Evolutionary conservation across 2,797 vertebrate genomes (phyloP).

Genomic region (Pteronotus mesoamericanus): DNA sequence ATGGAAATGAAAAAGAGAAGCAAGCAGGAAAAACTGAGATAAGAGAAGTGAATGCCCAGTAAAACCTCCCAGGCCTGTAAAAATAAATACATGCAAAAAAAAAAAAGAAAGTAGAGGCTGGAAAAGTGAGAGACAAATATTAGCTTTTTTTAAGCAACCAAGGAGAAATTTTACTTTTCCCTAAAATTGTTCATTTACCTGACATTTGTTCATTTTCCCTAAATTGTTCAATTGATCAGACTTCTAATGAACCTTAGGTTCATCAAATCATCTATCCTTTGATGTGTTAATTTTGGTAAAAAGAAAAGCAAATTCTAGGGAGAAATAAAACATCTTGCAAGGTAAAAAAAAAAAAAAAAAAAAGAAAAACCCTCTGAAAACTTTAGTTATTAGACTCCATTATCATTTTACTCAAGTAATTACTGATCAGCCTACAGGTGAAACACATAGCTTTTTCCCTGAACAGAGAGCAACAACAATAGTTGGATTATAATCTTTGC

Average conservation of each 20-base stretch:
- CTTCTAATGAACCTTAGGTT: neutral
- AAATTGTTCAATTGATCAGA: neutral
- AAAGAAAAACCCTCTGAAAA: neutral
- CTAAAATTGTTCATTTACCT: neutral
- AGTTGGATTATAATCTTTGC: constrained; percentile 51
- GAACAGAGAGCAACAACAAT: constrained; percentile 40
- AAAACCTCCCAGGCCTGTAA: neutral
- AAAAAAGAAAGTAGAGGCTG: neutral
- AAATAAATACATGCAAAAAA: neutral
- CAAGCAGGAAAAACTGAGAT: constrained; percentile 12
- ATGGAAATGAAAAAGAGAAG: neutral
- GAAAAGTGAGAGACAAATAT: neutral
- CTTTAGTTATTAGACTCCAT: constrained; percentile 61
- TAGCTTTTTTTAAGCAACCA: neutral
- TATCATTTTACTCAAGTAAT: constrained; percentile 61
- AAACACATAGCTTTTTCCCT: neutral
- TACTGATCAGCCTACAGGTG: constrained; percentile 59
- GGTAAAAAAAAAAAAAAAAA: neutral
- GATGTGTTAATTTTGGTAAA: constrained; percentile 53
- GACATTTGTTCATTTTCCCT: neutral
- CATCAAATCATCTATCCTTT: neutral
- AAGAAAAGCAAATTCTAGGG: constrained; percentile 40
- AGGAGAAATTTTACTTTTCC: neutral
- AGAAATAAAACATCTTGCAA: constrained; percentile 51
- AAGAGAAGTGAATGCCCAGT: neutral